These are phyloP conservation scores for Saimiri boliviensis DNA, from an alignment of 2,113 vertebrate genomes.

Conservation along the genomic window DNA sequence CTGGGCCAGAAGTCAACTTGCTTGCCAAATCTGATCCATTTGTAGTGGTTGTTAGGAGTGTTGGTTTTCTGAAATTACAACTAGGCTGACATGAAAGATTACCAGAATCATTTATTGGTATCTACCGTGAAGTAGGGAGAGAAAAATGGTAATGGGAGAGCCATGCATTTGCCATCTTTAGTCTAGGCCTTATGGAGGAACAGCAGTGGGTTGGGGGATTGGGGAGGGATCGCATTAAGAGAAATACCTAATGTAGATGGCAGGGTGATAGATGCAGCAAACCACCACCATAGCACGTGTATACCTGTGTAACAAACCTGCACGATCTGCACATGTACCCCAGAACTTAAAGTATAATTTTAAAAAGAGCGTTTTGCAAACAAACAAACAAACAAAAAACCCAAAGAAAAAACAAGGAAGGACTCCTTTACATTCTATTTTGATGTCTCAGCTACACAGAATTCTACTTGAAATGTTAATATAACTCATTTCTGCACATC, in stretches of 20 bases:
- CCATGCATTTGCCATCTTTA: neutral
- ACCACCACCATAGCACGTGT: too few species aligned
- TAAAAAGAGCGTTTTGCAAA: too few species aligned
- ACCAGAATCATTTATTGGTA: neutral
- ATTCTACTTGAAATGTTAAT: neutral
- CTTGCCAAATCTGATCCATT: neutral
- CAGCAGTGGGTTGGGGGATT: too few species aligned
- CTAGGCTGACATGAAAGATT: neutral
- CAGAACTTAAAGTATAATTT: too few species aligned
- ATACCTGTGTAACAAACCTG: too few species aligned
- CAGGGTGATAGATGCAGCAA: too few species aligned
- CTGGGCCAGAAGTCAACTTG: neutral
- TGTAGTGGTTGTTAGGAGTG: neutral
- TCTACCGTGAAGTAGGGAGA: neutral
- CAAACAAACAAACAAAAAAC: too few species aligned
- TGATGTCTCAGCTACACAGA: neutral
- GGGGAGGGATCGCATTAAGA: too few species aligned
- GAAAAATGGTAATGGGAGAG: neutral
- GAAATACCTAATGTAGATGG: too few species aligned
- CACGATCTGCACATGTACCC: too few species aligned
- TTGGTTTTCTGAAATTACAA: neutral
- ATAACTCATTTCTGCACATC: slow-evolving; percentile 15
- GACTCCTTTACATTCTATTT: neutral
- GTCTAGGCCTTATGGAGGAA: neutral
- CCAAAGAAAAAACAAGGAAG: neutral